phyloP scores from a whole-genome alignment of 2,888 invertebrate species.

The Mamestra brassicae region DNA sequence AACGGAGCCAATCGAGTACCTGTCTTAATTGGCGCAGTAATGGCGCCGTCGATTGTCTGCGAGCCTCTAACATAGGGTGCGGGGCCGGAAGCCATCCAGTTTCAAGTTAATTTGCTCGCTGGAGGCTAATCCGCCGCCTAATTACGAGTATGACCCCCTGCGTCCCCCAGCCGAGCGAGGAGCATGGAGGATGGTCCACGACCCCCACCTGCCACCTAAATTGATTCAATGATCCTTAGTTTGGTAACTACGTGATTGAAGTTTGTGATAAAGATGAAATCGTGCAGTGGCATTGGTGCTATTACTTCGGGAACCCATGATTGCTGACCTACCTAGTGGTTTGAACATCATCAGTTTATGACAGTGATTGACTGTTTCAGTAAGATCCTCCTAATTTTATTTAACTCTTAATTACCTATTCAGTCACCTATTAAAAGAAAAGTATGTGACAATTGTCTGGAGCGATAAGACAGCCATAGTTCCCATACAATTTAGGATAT shows the following conservation, averaged over 20 bases:
- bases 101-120: constrained; percentile 85
- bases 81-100: constrained; percentile 74
- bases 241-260: constrained; percentile 59
- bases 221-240: constrained; percentile 62
- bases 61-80: constrained; percentile 65
- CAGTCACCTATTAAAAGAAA: no score
- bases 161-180: constrained; percentile 46
- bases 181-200: neutral
- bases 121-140: constrained; percentile 85
- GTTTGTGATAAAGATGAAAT: constrained; percentile 37
- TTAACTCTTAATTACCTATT: neutral
- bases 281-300: neutral
- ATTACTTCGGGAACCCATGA: neutral
- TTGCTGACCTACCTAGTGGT: neutral
- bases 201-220: constrained; percentile 49
- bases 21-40: constrained; percentile 71
- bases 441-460: no score
- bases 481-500: no score
- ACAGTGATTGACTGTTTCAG: no score
- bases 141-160: constrained; percentile 83
- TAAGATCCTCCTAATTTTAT: neutral
- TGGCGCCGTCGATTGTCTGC: constrained; percentile 65
- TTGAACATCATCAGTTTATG: no score
- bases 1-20: constrained; percentile 70
- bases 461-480: no score